Evolutionary conservation across 2,888 invertebrate genomes (phyloP).

Genomic region (Ochropleura leucogaster): DNA sequence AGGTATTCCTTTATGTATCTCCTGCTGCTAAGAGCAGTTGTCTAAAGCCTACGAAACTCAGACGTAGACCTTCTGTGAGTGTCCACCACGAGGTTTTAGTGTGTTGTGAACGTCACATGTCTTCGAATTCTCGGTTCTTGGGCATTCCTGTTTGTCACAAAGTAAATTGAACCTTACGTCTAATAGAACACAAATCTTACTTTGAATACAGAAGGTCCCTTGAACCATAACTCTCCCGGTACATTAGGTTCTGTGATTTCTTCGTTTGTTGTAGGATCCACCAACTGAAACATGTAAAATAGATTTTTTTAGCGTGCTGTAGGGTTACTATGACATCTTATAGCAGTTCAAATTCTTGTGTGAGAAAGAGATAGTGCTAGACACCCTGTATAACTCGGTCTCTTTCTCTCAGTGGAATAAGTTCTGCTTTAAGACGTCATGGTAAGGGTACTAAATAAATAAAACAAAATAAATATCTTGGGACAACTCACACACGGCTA

Average conservation of each 20-base stretch:
- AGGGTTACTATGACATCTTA: too few species aligned
- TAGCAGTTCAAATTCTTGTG: too few species aligned
- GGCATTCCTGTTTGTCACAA: not conserved
- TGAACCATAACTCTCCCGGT: conserved; percentile 85
- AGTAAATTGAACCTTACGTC: not conserved
- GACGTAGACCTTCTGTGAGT: too few species aligned
- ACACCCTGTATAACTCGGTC: too few species aligned
- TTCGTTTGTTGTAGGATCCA: conserved; percentile 78
- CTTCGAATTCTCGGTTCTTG: not conserved
- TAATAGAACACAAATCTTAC: conserved; percentile 58
- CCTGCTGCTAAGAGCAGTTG: not conserved
- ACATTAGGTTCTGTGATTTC: conserved; percentile 77
- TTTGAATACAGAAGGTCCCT: conserved; percentile 76
- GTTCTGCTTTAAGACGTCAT: too few species aligned
- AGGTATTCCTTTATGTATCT: not conserved
- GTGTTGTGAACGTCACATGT: not conserved
- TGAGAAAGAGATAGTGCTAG: too few species aligned
- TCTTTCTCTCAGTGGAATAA: too few species aligned
- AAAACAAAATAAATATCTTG: too few species aligned
- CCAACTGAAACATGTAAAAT: conserved; percentile 74
- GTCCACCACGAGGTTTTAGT: not conserved
- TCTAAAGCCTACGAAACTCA: too few species aligned
- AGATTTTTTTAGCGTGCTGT: not conserved
- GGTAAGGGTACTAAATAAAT: too few species aligned
- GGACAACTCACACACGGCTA: too few species aligned